These are phyloP conservation scores for Serilophus lunatus DNA, from an alignment of 2,113 vertebrate genomes.

Conservation along the genomic window DNA sequence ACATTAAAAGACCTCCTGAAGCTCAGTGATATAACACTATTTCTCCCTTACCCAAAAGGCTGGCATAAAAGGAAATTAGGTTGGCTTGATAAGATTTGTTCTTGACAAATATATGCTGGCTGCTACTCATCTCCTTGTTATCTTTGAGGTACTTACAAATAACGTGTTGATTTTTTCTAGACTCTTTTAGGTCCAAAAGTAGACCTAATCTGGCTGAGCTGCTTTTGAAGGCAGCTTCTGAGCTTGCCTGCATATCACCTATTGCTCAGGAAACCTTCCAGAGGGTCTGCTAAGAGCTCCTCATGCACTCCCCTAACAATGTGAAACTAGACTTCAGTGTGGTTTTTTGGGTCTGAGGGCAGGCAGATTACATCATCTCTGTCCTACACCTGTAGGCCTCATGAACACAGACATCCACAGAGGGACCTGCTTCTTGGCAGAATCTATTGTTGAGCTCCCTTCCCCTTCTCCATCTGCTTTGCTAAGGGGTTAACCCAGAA, in stretches of 20 bases:
- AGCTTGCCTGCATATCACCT: neutral
- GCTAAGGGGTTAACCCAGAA: neutral
- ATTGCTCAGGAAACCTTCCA: neutral
- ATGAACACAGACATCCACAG: neutral
- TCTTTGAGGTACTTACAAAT: conserved; percentile 19
- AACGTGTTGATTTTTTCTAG: conserved; percentile 11
- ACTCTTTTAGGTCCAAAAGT: neutral
- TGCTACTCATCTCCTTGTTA: conserved; percentile 30
- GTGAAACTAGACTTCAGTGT: fast-evolving
- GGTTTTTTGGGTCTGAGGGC: neutral
- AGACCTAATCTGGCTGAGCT: neutral
- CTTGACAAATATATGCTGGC: conserved; percentile 16
- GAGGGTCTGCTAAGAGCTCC: neutral
- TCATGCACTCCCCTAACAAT: neutral
- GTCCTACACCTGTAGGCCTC: neutral
- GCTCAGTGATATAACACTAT: neutral
- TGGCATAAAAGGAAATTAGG: conserved; percentile 43
- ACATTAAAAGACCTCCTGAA: conserved; percentile 2
- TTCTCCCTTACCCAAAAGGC: neutral
- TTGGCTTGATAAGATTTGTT: conserved; percentile 42
- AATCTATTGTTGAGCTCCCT: neutral
- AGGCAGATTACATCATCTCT: neutral
- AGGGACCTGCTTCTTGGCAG: neutral
- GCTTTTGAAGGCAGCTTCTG: neutral
- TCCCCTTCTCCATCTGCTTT: neutral